A percentile compares a stretch with the other conserved stretches of the same genome.
Conservation (phyloP, 2,888 invertebrate species). For the Dasypolia templi region DNA sequence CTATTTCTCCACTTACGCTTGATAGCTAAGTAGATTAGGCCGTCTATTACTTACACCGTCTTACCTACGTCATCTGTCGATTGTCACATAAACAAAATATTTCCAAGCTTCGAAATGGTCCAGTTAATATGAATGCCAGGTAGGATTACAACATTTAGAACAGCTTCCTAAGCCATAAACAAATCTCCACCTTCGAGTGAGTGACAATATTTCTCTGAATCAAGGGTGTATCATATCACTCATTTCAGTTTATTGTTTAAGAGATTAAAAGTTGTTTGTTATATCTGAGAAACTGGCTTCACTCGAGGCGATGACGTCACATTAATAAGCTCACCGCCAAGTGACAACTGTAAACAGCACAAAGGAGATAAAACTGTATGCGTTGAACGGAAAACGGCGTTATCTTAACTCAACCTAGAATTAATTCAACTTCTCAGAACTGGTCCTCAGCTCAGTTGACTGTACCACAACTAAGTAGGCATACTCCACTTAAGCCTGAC, state of each 20-base stretch:
- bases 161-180: conserved; percentile 14
- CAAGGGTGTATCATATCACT: conserved; percentile 60
- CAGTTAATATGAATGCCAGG: conserved; percentile 19
- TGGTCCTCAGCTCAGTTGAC: conserved; percentile 20
- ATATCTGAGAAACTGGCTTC: conserved; percentile 59
- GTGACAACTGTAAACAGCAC: conserved; percentile 73
- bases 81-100: conserved; percentile 16
- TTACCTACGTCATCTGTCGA: conserved; percentile 29
- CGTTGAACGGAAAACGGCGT: conserved; percentile 48
- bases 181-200: conserved; percentile 25
- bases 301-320: conserved; percentile 67
- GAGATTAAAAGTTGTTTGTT: conserved; percentile 58
- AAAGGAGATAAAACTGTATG: conserved; percentile 58
- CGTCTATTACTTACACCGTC: conserved; percentile 22
- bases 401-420: conserved; percentile 45
- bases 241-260: conserved; percentile 65
- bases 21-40: conserved; percentile 37
- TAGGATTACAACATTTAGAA: conserved; percentile 27
- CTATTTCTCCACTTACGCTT: conserved; percentile 48
- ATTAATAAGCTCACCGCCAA: conserved; percentile 71
- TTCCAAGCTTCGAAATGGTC: conserved; percentile 2
- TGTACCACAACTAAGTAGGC: background rate
- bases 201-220: conserved; percentile 64
- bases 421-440: conserved; percentile 38
- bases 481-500: background rate